phyloP scores from a whole-genome alignment of 1,140 invertebrate species.

The Archivesica marissinica region DNA sequence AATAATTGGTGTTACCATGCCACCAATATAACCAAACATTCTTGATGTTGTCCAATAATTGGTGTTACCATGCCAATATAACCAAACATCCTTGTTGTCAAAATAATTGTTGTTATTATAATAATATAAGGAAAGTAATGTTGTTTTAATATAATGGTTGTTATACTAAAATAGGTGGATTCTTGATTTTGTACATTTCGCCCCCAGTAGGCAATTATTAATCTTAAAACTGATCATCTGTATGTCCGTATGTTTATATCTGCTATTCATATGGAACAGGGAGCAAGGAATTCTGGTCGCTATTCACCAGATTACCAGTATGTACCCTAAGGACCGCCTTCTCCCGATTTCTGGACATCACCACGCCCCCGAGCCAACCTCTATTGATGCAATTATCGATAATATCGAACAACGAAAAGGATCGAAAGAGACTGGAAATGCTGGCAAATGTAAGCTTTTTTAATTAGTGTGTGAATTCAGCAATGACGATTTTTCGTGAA shows the following conservation, averaged over 20 bases:
- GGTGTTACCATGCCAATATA: no score
- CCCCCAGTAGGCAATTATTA: not conserved
- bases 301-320: slow-evolving; percentile 92
- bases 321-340: slow-evolving; percentile 91
- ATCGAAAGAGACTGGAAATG: slow-evolving; percentile 89
- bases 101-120: no score
- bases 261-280: slow-evolving; percentile 82
- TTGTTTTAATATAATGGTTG: not conserved
- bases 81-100: no score
- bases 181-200: not conserved
- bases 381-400: slow-evolving; percentile 92
- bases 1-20: no score
- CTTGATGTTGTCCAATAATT: no score
- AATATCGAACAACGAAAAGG: slow-evolving; percentile 89
- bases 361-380: slow-evolving; percentile 94
- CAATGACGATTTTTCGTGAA: slow-evolving; percentile 87
- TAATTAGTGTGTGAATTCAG: slow-evolving; percentile 86
- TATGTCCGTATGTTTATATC: not conserved
- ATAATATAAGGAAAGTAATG: no score
- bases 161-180: not conserved
- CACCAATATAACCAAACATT: no score
- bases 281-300: slow-evolving; percentile 93
- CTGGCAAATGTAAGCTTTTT: slow-evolving; percentile 89
- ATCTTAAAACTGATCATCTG: not conserved
- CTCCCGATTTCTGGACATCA: slow-evolving; percentile 94